Conservation (phyloP, 1,140 invertebrate species). For the Patella vulgata region DNA sequence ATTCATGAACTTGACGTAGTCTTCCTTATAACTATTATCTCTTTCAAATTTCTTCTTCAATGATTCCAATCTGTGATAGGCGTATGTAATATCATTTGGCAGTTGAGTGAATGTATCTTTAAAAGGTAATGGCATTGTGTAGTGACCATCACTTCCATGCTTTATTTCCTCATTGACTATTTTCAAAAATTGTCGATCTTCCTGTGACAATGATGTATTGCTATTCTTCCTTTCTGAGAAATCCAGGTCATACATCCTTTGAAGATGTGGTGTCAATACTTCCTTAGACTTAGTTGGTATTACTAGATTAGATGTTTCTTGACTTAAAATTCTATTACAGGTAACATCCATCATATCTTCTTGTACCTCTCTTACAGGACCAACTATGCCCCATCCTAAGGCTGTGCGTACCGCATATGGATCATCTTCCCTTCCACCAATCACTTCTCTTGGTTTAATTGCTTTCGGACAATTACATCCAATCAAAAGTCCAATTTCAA, state of each 20-base stretch:
- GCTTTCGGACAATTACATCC: conserved; percentile 1
- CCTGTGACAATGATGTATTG: conserved; percentile 13
- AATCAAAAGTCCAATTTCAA: not conserved
- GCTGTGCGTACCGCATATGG: too few species aligned
- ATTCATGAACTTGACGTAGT: conserved; percentile 9
- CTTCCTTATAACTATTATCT: conserved; percentile 3
- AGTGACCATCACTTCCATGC: conserved; percentile 18
- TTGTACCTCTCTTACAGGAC: too few species aligned
- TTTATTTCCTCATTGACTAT: conserved; percentile 11
- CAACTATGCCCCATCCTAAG: conserved; percentile 3
- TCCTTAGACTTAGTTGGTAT: not conserved
- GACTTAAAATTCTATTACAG: not conserved
- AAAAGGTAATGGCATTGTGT: conserved; percentile 28
- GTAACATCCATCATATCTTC: too few species aligned
- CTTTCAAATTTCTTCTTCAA: conserved; percentile 8
- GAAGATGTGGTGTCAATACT: too few species aligned
- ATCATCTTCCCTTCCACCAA: not conserved
- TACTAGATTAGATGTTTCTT: not conserved
- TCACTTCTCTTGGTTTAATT: not conserved
- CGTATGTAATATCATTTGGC: conserved; percentile 14
- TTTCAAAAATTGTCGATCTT: conserved; percentile 14
- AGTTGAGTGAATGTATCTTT: conserved; percentile 1
- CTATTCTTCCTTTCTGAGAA: not conserved
- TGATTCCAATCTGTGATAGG: conserved; percentile 11
- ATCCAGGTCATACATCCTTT: not conserved